These are phyloP conservation scores for Anabas testudineus DNA, from an alignment of 2,797 vertebrate genomes.

Conservation along the genomic window DNA sequence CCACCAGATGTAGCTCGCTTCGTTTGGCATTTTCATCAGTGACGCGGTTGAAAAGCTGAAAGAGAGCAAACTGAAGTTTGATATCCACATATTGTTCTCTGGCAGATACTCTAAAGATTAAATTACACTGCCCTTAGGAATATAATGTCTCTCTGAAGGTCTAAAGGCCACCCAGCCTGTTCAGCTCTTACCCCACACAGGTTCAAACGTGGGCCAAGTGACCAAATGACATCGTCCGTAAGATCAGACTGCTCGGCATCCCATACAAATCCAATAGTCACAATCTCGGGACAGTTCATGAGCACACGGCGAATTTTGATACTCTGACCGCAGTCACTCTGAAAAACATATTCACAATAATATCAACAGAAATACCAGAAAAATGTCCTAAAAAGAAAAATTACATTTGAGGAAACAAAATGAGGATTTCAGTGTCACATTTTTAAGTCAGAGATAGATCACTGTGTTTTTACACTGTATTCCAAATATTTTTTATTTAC, in stretches of 20 bases:
- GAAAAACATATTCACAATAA: constrained; percentile 11
- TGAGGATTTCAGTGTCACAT: too few species aligned
- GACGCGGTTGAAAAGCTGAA: constrained; percentile 95
- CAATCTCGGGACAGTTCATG: constrained; percentile 98
- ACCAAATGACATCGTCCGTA: constrained; percentile 93
- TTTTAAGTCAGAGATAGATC: not conserved
- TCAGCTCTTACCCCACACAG: constrained; percentile 90
- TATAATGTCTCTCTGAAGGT: not conserved
- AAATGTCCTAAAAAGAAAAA: too few species aligned
- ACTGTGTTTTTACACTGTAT: not conserved
- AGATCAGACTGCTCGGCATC: constrained; percentile 97
- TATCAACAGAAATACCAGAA: not conserved
- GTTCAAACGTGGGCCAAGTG: constrained; percentile 90
- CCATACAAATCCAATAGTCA: constrained; percentile 98
- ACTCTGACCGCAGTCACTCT: constrained; percentile 98
- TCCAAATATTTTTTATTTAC: not conserved
- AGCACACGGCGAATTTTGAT: constrained; percentile 97
- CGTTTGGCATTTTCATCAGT: constrained; percentile 96
- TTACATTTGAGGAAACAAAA: not conserved
- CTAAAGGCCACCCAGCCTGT: not conserved
- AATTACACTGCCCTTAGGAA: too few species aligned
- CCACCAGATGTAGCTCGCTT: constrained; percentile 95
- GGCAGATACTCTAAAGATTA: constrained; percentile 13
- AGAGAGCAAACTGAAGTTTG: constrained; percentile 59
- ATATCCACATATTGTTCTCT: constrained; percentile 17